A percentile compares a stretch with the other conserved stretches of the same genome.
These are phyloP conservation scores for Acleris sparsana DNA, from an alignment of 2,888 invertebrate genomes.

Conservation along the genomic window DNA sequence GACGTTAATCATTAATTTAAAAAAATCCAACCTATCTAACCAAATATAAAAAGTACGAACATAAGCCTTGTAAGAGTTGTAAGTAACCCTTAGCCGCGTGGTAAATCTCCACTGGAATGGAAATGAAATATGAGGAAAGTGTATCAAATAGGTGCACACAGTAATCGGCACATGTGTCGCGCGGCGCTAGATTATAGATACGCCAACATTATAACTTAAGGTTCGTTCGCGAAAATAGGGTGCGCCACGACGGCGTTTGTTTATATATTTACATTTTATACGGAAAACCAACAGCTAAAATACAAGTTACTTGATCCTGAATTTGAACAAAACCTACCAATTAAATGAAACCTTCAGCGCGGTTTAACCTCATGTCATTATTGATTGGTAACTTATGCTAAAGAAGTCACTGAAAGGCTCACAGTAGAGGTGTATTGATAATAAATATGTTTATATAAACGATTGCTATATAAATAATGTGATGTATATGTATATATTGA, in stretches of 20 bases:
- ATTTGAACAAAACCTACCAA: too few species aligned
- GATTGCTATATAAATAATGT: too few species aligned
- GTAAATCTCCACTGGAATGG: conserved; percentile 43
- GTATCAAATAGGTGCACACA: conserved; percentile 50
- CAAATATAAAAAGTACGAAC: background rate
- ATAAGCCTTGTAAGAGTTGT: conserved; percentile 19
- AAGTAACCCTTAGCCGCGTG: conserved; percentile 24
- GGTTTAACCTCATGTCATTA: too few species aligned
- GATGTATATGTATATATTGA: too few species aligned
- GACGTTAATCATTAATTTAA: too few species aligned
- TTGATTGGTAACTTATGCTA: too few species aligned
- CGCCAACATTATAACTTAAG: conserved; percentile 48
- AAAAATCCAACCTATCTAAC: too few species aligned
- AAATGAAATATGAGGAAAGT: conserved; percentile 55
- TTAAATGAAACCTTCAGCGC: too few species aligned
- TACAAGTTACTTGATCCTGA: too few species aligned
- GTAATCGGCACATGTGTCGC: conserved; percentile 67
- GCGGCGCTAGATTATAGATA: conserved; percentile 61
- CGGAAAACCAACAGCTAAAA: background rate
- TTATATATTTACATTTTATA: background rate
- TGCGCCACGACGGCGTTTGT: conserved; percentile 12
- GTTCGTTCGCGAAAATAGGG: conserved; percentile 21
- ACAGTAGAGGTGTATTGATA: too few species aligned
- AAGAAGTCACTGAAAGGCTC: too few species aligned
- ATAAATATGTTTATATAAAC: too few species aligned